Evolutionary conservation across 2,113 vertebrate genomes (phyloP), one percentile per base, ranked within the genome.

Genomic region (Lichenostomus cassidix): DNA sequence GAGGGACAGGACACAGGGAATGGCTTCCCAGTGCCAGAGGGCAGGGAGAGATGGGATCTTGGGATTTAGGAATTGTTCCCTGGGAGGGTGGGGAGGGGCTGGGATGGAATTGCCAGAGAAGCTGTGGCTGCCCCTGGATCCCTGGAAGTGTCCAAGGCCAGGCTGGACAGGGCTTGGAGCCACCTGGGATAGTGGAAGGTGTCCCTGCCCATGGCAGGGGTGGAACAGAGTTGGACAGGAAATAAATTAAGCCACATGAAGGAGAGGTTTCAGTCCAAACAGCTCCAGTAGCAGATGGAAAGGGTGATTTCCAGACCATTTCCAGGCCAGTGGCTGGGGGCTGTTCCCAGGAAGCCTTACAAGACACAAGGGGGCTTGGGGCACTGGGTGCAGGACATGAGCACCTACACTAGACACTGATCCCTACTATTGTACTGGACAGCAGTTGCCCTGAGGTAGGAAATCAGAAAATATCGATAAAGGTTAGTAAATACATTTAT

Each of bases 401-500:
- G 63, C n/a, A 42, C 7, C 62, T 37, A 0, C 76, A 50, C 42
- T n/a, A 35, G 35, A 55, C 28, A 15, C 8, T 17, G 29, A 25
- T 76, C 69, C 37, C 33, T 5, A 2, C 11, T 33, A 25, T 7
- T 28, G 47, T 47, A 24, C 21, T 0, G 0, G 80, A 58, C 63
- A 71, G 58, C 1, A 2, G 62, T 15, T 71, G 28, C 29, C 21
- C 31, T 39, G 27, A 12, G 44, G 5, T 12, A 62, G 78, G 21
- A 18, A 0, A 0, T 22, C 46, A 44, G 33, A 50, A 85, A 67
- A 60, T 27, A 47, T 3, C 18, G 15, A 12, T 31, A 50, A 7
- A 75, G 64, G 39, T 75, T 39, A 70, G 28, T 20, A 39, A 71
- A 67, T 50, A 23, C 0, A 5, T 31, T 3, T 67, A 27, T 79